Evolutionary conservation across 2,797 vertebrate species (phyloP).

Genomic region (Tangara arthus): DNA sequence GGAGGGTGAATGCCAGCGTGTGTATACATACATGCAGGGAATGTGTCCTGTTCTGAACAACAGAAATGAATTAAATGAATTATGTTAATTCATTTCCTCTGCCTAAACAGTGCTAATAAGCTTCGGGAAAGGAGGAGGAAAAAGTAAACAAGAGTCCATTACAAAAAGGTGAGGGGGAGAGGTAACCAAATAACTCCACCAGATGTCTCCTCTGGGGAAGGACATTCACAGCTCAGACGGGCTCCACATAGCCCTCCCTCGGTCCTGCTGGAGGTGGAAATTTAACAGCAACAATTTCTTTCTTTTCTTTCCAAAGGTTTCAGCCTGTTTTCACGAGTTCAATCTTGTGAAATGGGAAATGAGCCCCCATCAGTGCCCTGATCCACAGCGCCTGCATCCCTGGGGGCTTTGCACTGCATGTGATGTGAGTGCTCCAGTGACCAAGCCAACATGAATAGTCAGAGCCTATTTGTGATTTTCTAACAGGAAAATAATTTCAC

Average conservation of each 20-base stretch:
- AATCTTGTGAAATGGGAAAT: background rate
- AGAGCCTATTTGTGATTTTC: constrained; percentile 34
- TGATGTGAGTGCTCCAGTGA: background rate
- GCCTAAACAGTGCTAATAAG: constrained; percentile 80
- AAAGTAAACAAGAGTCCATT: constrained; percentile 69
- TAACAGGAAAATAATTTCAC: constrained; percentile 60
- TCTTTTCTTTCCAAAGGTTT: background rate
- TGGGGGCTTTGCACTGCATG: background rate
- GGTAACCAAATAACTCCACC: constrained; percentile 32
- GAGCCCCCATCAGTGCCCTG: background rate
- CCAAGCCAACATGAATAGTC: background rate
- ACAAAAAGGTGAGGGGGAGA: constrained; percentile 43
- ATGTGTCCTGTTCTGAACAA: constrained; percentile 79
- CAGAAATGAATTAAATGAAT: constrained; percentile 72
- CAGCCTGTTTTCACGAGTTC: background rate
- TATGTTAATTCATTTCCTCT: constrained; percentile 88
- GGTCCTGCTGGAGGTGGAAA: background rate
- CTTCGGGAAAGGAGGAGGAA: constrained; percentile 69
- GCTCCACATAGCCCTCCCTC: background rate
- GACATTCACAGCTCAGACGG: background rate
- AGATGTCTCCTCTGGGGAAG: constrained; percentile 44
- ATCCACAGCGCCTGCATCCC: background rate
- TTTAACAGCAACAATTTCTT: background rate
- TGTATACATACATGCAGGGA: constrained; percentile 65
- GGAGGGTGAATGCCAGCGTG: constrained; percentile 61